Percentiles rank a stretch among this genome's conserved stretches.
Conservation (phyloP, 2,888 invertebrate genomes). For the Monopis laevigella region DNA sequence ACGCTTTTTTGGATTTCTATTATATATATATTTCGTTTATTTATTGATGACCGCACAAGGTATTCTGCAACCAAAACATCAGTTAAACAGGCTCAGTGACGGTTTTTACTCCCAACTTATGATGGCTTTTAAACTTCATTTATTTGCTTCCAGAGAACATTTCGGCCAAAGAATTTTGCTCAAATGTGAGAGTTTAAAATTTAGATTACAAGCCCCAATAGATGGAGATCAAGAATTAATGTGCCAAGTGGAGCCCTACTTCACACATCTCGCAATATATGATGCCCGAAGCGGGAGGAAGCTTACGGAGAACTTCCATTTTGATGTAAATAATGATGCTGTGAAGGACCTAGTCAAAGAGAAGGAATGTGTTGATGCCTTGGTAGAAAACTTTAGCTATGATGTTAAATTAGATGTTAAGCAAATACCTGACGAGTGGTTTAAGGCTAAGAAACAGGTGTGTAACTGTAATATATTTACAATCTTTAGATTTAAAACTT, state of each 20-base stretch:
- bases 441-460: slow-evolving; percentile 72
- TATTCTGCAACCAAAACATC: too few relatives aligned
- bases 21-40: too few relatives aligned
- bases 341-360: slow-evolving; percentile 68
- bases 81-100: too few relatives aligned
- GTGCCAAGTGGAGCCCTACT: slow-evolving; percentile 93
- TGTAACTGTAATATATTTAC: slow-evolving; percentile 9
- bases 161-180: slow-evolving; percentile 88
- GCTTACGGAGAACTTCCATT: slow-evolving; percentile 93
- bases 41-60: too few relatives aligned
- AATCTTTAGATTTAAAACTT: neutral
- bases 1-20: too few relatives aligned
- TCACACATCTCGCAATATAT: slow-evolving; percentile 87
- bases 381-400: slow-evolving; percentile 61
- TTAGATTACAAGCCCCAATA: slow-evolving; percentile 84
- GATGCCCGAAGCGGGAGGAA: slow-evolving; percentile 89
- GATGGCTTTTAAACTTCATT: neutral
- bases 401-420: slow-evolving; percentile 72
- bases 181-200: slow-evolving; percentile 83
- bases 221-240: slow-evolving; percentile 79
- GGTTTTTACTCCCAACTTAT: too few relatives aligned
- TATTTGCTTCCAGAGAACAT: slow-evolving; percentile 71
- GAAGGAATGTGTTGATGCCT: slow-evolving; percentile 53
- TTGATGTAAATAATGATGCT: slow-evolving; percentile 82
- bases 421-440: slow-evolving; percentile 79